These are phyloP conservation scores for Ypsolopha sequella DNA, from an alignment of 2,888 invertebrate genomes.

Conservation along the genomic window DNA sequence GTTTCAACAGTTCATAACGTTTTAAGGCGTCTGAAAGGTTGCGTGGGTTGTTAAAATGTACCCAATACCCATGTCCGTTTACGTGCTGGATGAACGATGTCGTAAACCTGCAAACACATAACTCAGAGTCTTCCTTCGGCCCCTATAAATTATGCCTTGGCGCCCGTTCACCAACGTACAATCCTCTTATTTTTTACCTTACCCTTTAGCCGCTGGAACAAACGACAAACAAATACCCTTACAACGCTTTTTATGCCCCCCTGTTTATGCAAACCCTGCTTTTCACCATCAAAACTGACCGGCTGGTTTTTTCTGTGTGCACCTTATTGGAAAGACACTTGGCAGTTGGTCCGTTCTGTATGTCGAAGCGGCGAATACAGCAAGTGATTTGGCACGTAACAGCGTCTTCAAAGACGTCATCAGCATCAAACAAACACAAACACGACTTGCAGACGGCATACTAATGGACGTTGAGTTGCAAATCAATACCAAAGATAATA, in stretches of 20 bases:
- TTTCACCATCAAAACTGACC: too few species aligned
- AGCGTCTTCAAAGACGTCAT: too few species aligned
- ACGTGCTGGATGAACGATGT: constrained; percentile 12
- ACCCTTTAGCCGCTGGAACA: not conserved
- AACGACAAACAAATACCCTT: not conserved
- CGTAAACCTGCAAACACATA: constrained; percentile 16
- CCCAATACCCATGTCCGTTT: constrained; percentile 4
- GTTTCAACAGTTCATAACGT: not conserved
- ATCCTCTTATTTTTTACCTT: constrained; percentile 11
- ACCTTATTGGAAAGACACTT: too few species aligned
- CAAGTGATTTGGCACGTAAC: too few species aligned
- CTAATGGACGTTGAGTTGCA: too few species aligned
- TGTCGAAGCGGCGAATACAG: too few species aligned
- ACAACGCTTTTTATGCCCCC: not conserved
- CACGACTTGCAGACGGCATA: too few species aligned
- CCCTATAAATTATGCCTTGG: constrained; percentile 18
- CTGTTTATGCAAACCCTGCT: too few species aligned
- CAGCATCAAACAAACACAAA: too few species aligned
- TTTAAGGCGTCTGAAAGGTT: not conserved
- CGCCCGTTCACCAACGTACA: constrained; percentile 12
- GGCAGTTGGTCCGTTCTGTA: too few species aligned
- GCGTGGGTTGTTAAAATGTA: not conserved
- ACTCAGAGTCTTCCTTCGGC: constrained; percentile 16
- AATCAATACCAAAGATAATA: too few species aligned
- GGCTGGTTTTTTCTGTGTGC: too few species aligned